phyloP scores from a whole-genome alignment of 2,888 invertebrate genomes.

The Lochmaea crataegi region DNA sequence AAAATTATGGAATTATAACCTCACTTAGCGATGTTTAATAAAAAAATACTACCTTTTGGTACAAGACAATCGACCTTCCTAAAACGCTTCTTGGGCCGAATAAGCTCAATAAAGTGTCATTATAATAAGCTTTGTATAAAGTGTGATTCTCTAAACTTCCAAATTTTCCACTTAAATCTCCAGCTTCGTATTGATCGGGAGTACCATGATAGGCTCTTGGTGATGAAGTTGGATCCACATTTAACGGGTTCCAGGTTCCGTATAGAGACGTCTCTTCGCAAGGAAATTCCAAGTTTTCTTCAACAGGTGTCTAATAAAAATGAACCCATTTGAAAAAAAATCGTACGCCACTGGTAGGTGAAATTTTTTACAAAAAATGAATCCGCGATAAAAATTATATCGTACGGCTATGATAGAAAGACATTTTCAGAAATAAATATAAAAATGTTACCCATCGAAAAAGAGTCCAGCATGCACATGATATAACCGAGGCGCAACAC shows the following conservation, averaged over 20 bases:
- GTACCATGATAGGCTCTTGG: constrained; percentile 74
- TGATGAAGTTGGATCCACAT: constrained; percentile 72
- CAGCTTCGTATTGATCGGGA: constrained; percentile 87
- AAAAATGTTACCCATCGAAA: not conserved
- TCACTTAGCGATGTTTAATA: not conserved
- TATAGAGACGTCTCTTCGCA: constrained; percentile 86
- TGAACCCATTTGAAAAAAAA: not conserved
- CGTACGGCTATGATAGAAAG: too few relatives aligned
- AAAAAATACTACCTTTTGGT: constrained; percentile 70
- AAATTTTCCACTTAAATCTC: constrained; percentile 88
- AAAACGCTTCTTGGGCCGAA: constrained; percentile 85
- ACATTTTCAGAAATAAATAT: too few relatives aligned
- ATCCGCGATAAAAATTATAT: too few relatives aligned
- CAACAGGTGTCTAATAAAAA: constrained; percentile 77
- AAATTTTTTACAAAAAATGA: too few relatives aligned
- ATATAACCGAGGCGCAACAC: not conserved
- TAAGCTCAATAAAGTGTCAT: constrained; percentile 84
- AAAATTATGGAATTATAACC: constrained; percentile 17
- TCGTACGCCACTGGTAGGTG: not conserved
- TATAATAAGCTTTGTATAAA: constrained; percentile 71
- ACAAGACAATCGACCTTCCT: constrained; percentile 88
- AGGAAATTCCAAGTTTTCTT: constrained; percentile 86
- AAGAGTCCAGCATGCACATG: not conserved
- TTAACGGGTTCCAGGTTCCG: constrained; percentile 88
- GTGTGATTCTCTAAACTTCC: constrained; percentile 78